Evolutionary conservation across 1,140 invertebrate species (phyloP).

Genomic region (Orchesella cincta): DNA sequence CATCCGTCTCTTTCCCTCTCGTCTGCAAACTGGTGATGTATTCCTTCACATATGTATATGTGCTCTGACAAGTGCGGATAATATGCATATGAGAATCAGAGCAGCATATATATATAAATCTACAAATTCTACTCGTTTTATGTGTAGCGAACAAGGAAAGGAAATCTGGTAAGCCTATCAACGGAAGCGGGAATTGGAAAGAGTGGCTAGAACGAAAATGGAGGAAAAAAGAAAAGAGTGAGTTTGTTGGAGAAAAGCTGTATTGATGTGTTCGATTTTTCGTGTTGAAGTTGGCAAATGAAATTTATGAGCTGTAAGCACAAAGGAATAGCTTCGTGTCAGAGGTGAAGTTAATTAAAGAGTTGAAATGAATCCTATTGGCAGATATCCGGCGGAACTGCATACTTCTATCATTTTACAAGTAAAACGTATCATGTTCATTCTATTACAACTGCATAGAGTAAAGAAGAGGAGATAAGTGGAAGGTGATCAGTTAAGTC

Average conservation of each 20-base stretch:
- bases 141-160: too few relatives aligned
- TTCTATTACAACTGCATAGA: conserved; percentile 1
- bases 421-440: not conserved
- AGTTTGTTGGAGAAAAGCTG: not conserved
- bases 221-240: conserved; percentile 7
- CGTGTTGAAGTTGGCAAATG: conserved; percentile 21
- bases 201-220: not conserved
- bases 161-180: conserved; percentile 21
- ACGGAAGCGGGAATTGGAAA: not conserved
- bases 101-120: too few relatives aligned
- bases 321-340: conserved; percentile 8
- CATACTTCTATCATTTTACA: not conserved
- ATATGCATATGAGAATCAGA: not conserved
- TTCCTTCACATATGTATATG: not conserved
- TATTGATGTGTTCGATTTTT: conserved; percentile 26
- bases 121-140: too few relatives aligned
- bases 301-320: conserved; percentile 21
- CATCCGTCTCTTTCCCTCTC: not conserved
- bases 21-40: not conserved
- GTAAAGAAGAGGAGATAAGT: not conserved
- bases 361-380: conserved; percentile 21
- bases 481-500: conserved; percentile 19
- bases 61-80: too few relatives aligned
- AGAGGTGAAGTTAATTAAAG: conserved; percentile 30
- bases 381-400: not conserved